Conservation (phyloP, 2,113 vertebrate species). For the Atherinomorus stipes region DNA sequence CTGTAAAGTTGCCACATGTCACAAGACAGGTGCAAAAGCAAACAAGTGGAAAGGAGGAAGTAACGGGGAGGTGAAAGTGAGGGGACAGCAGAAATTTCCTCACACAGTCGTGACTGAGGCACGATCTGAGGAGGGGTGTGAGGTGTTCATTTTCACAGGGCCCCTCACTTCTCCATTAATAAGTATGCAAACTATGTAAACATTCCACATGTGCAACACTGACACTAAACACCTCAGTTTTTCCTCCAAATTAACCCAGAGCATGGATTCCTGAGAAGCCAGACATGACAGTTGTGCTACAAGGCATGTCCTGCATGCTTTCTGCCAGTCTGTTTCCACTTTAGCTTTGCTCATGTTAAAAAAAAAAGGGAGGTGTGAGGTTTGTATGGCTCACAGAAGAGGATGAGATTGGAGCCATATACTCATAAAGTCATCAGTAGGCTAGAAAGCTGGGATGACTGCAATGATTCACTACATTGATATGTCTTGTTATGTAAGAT, state of each 20-base stretch:
- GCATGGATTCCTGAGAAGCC: slow-evolving; percentile 58
- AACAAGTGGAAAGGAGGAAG: slow-evolving; percentile 45
- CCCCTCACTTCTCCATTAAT: background rate
- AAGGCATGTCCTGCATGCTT: slow-evolving; percentile 5
- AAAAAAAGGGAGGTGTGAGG: background rate
- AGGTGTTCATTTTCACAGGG: slow-evolving; percentile 39
- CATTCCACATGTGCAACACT: slow-evolving; percentile 57
- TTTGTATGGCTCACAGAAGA: background rate
- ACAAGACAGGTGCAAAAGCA: slow-evolving; percentile 46
- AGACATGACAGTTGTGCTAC: slow-evolving; percentile 40
- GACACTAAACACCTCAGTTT: slow-evolving; percentile 54
- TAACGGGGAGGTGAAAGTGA: slow-evolving; percentile 19
- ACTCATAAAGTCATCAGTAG: slow-evolving; percentile 26
- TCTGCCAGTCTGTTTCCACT: slow-evolving; percentile 41
- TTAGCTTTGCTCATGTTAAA: slow-evolving; percentile 15
- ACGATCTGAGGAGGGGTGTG: background rate
- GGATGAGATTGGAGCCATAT: slow-evolving; percentile 30
- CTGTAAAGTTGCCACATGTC: slow-evolving; percentile 39
- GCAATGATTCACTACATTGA: slow-evolving; percentile 25
- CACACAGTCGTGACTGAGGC: background rate
- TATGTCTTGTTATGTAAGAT: slow-evolving; percentile 39
- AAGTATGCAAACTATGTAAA: slow-evolving; percentile 27
- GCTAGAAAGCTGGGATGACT: slow-evolving; percentile 17
- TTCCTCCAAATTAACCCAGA: slow-evolving; percentile 52
- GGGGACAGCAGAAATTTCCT: slow-evolving; percentile 8